Conservation (phyloP, 1,140 invertebrate genomes). For the Zaprionus lachaisei region DNA sequence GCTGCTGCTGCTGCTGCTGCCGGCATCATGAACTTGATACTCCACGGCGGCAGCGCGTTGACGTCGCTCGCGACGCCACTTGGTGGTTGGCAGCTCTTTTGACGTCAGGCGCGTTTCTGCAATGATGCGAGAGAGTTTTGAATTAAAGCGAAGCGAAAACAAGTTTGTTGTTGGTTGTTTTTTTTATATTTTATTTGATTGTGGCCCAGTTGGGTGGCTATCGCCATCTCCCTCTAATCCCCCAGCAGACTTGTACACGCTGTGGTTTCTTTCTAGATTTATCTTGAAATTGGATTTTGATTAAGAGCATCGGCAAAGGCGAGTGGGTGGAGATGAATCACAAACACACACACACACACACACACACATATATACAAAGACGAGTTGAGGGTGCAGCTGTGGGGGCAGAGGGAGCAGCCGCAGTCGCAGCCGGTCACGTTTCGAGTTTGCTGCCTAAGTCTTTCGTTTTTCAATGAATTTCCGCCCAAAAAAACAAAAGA, state of each 20-base stretch:
- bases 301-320: slow-evolving; percentile 42
- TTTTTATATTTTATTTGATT: slow-evolving; percentile 42
- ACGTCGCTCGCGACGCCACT: slow-evolving; percentile 88
- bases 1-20: slow-evolving; percentile 4
- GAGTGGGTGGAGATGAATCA: slow-evolving; percentile 75
- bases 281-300: slow-evolving; percentile 62
- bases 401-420: not conserved
- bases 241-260: slow-evolving; percentile 20
- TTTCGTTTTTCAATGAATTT: slow-evolving; percentile 81
- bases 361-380: not conserved
- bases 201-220: slow-evolving; percentile 19
- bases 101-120: slow-evolving; percentile 84
- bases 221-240: slow-evolving; percentile 31
- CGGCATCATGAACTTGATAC: slow-evolving; percentile 75
- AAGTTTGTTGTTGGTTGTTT: slow-evolving; percentile 27
- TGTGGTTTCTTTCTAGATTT: slow-evolving; percentile 37
- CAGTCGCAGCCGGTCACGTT: slow-evolving; percentile 37
- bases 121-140: slow-evolving; percentile 42
- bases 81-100: slow-evolving; percentile 87
- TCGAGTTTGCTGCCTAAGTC: slow-evolving; percentile 78
- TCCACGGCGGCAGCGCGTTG: slow-evolving; percentile 79
- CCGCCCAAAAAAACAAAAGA: slow-evolving; percentile 49
- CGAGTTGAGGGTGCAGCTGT: slow-evolving; percentile 33
- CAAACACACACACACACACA: not conserved
- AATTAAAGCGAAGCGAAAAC: slow-evolving; percentile 38